Percentiles rank a stretch among this genome's conserved stretches.
Conservation (phyloP, 2,113 vertebrate species). For the Hirundichthys speculiger region DNA sequence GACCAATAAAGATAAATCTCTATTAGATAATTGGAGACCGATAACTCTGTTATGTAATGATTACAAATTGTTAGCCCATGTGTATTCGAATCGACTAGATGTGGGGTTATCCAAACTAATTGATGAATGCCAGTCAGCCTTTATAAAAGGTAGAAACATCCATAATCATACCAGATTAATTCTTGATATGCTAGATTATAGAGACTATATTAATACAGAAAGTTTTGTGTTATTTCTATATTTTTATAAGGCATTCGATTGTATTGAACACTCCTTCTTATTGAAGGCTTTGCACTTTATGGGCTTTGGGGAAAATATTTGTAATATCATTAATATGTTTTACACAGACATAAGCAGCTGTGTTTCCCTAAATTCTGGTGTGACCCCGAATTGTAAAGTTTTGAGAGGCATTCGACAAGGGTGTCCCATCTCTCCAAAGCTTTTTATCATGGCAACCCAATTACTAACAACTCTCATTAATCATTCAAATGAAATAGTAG, state of each 20-base stretch:
- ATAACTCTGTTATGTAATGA: background rate
- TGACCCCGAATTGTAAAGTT: too few species aligned
- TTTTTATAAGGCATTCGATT: background rate
- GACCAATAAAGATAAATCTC: background rate
- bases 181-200: background rate
- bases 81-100: background rate
- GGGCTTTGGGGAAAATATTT: background rate
- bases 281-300: background rate
- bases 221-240: background rate
- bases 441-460: too few species aligned
- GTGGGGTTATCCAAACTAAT: background rate
- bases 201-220: background rate
- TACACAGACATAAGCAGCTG: too few species aligned
- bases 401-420: too few species aligned
- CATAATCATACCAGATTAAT: background rate
- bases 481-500: too few species aligned
- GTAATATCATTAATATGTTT: background rate
- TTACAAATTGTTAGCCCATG: background rate
- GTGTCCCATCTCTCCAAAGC: too few species aligned
- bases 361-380: background rate
- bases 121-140: background rate
- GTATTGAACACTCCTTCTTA: background rate
- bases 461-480: too few species aligned
- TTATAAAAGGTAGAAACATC: too few species aligned
- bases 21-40: background rate